Percentiles rank a stretch among this genome's conserved stretches.
phyloP scores from a whole-genome alignment of 2,797 vertebrate species.

The Xerus rutilus region DNA sequence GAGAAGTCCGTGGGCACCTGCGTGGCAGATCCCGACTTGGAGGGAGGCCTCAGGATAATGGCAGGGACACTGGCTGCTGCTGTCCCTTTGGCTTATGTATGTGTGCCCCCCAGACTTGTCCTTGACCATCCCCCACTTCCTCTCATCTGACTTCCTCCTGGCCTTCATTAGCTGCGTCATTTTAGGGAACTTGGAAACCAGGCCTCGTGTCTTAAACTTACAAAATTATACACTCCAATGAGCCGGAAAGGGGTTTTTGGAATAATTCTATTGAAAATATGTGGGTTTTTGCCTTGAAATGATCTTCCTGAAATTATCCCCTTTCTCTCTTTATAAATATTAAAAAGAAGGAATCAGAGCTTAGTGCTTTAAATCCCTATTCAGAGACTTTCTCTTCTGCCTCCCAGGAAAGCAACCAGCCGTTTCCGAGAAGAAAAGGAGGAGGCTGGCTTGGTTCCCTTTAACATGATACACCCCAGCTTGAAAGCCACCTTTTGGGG shows the following conservation, averaged over 20 bases:
- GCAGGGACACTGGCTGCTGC: background rate
- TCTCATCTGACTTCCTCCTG: slow-evolving; percentile 66
- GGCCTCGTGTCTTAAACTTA: slow-evolving; percentile 78
- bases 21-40: background rate
- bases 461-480: background rate
- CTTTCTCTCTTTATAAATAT: slow-evolving; percentile 84
- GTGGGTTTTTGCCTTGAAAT: slow-evolving; percentile 83
- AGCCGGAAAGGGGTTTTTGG: slow-evolving; percentile 81
- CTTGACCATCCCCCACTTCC: background rate
- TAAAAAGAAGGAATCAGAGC: slow-evolving; percentile 82
- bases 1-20: background rate
- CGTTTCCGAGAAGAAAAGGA: slow-evolving; percentile 61
- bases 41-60: background rate
- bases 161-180: slow-evolving; percentile 65
- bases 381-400: slow-evolving; percentile 76
- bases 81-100: rapidly evolving
- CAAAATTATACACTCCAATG: slow-evolving; percentile 82
- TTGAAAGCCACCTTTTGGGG: background rate
- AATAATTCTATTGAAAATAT: slow-evolving; percentile 84
- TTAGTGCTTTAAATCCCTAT: slow-evolving; percentile 81
- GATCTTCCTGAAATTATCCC: slow-evolving; percentile 84
- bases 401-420: slow-evolving; percentile 74
- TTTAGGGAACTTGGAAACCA: slow-evolving; percentile 81
- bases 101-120: background rate
- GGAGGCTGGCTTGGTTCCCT: background rate